These are phyloP conservation scores for Antheraea mylitta DNA, from an alignment of 1,140 invertebrate genomes.

Conservation along the genomic window DNA sequence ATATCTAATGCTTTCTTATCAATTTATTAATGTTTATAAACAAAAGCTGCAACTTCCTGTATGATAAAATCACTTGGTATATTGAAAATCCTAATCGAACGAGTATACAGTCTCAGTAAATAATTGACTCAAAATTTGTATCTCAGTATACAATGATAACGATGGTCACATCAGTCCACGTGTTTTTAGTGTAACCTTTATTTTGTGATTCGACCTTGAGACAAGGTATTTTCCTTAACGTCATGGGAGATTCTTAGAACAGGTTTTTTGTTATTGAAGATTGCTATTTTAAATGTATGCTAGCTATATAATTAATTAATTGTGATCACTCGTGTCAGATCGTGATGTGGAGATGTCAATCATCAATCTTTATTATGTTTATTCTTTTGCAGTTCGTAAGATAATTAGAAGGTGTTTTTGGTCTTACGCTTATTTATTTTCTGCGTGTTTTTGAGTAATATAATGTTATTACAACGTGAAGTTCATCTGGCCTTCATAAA, in stretches of 20 bases:
- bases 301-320: background rate
- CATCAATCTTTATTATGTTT: background rate
- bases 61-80: too few relatives aligned
- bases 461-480: too few relatives aligned
- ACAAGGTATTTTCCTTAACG: conserved; percentile 13
- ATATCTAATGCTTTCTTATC: too few relatives aligned
- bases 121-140: background rate
- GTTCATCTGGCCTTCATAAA: too few relatives aligned
- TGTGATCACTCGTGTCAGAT: background rate
- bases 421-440: too few relatives aligned
- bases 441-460: too few relatives aligned
- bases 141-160: too few relatives aligned
- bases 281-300: too few relatives aligned
- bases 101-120: background rate
- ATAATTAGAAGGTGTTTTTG: too few relatives aligned
- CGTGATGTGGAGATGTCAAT: background rate
- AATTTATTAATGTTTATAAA: too few relatives aligned
- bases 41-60: too few relatives aligned
- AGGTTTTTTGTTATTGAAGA: background rate
- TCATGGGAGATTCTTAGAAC: background rate
- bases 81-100: too few relatives aligned
- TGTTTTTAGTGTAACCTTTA: background rate
- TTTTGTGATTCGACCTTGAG: conserved; percentile 8
- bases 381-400: background rate
- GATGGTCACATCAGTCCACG: background rate